Evolutionary conservation across 1,140 invertebrate species (phyloP).

Genomic region (Polypedilum pembai): DNA sequence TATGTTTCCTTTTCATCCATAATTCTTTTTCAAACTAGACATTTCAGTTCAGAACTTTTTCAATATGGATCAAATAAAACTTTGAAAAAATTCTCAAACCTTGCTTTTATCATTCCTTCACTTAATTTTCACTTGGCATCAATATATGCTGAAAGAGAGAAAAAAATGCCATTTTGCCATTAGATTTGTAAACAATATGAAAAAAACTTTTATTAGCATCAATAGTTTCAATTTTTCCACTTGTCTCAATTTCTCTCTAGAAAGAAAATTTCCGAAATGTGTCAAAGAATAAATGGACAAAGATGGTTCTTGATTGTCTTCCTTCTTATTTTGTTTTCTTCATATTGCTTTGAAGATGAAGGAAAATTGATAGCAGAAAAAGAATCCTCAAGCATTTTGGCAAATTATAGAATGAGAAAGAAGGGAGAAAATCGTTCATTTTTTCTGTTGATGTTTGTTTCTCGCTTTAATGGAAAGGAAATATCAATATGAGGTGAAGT

Average conservation of each 20-base stretch:
- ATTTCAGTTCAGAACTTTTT: too few relatives aligned
- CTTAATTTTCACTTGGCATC: neutral
- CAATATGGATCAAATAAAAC: too few relatives aligned
- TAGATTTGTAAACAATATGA: neutral
- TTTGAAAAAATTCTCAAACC: too few relatives aligned
- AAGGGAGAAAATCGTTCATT: too few relatives aligned
- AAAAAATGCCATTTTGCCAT: constrained; percentile 13
- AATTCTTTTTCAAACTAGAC: too few relatives aligned
- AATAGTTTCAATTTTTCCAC: neutral
- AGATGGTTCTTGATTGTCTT: neutral
- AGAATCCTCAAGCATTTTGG: neutral
- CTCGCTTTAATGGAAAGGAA: neutral
- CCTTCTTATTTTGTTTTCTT: neutral
- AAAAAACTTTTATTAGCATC: neutral
- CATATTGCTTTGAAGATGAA: neutral
- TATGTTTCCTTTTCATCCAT: too few relatives aligned
- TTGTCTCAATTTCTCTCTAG: too few relatives aligned
- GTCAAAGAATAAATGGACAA: constrained; percentile 26
- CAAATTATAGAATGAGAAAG: constrained; percentile 5
- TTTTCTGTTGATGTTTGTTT: too few relatives aligned
- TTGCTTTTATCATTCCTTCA: too few relatives aligned
- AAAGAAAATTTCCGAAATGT: neutral
- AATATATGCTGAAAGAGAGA: neutral
- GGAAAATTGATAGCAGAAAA: neutral
- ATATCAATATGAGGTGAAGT: too few relatives aligned